A percentile compares a stretch with the other conserved stretches of the same genome.
Evolutionary conservation across 37 sponge, comb jelly and placozoan genomes (phyloP).

Genomic region (Chondrosia reniformis): DNA sequence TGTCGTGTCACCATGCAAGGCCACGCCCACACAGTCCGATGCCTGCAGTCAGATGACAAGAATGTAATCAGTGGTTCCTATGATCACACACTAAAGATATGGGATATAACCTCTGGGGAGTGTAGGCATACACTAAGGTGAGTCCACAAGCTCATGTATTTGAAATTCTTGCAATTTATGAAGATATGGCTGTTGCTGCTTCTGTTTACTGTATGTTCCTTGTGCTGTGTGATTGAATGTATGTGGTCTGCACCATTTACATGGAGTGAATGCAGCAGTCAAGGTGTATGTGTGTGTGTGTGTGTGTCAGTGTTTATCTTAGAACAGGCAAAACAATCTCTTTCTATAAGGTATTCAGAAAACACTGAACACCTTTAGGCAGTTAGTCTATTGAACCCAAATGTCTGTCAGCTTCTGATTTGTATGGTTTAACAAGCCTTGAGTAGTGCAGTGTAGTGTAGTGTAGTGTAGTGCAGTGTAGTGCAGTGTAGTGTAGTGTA

Average conservation of each 20-base stretch:
- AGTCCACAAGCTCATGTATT: not conserved
- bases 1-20: conserved; percentile 94
- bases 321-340: no score
- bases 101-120: conserved; percentile 80
- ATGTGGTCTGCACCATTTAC: not conserved
- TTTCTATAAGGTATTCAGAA: no score
- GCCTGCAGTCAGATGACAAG: conserved; percentile 84
- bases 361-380: no score
- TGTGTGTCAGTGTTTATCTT: not conserved
- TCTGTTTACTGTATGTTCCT: no score
- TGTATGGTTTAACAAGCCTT: no score
- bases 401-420: no score
- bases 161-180: no score
- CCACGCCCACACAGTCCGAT: conserved; percentile 93
- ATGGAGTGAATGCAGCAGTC: not conserved
- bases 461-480: no score
- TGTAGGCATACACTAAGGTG: conserved; percentile 84
- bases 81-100: conserved; percentile 91
- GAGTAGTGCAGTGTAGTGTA: no score
- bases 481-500: no score
- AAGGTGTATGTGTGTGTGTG: conserved; percentile 9
- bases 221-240: conserved; percentile 2
- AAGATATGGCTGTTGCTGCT: no score
- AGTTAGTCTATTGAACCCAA: no score
- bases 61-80: conserved; percentile 96